These are phyloP conservation scores for Spodoptera exigua DNA, from an alignment of 2,888 invertebrate genomes.

Conservation along the genomic window DNA sequence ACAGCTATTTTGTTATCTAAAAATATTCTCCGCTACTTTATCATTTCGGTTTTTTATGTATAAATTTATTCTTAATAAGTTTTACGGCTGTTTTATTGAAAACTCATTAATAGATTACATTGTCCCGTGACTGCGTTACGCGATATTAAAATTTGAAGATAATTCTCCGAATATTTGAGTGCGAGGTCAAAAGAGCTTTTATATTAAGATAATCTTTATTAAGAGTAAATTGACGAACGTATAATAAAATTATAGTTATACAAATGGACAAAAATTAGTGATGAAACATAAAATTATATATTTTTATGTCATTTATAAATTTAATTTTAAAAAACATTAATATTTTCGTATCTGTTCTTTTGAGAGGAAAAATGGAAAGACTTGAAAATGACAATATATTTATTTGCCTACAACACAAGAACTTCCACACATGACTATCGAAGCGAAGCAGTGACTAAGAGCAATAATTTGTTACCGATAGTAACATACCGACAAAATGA, in stretches of 20 bases:
- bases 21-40: slow-evolving; percentile 55
- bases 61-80: slow-evolving; percentile 36
- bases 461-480: slow-evolving; percentile 86
- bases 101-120: slow-evolving; percentile 42
- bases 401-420: slow-evolving; percentile 39
- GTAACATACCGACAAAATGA: slow-evolving; percentile 78
- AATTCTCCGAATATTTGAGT: slow-evolving; percentile 42
- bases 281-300: slow-evolving; percentile 12
- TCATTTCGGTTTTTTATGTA: slow-evolving; percentile 47
- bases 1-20: slow-evolving; percentile 55
- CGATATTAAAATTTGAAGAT: slow-evolving; percentile 40
- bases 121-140: slow-evolving; percentile 46
- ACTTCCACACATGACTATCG: slow-evolving; percentile 54
- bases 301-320: slow-evolving; percentile 23
- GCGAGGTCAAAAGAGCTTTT: slow-evolving; percentile 30
- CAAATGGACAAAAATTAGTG: slow-evolving; percentile 27
- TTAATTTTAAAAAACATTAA: slow-evolving; percentile 23
- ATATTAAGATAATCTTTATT: slow-evolving; percentile 50
- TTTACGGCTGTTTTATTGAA: slow-evolving; percentile 49
- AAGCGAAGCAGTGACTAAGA: slow-evolving; percentile 51
- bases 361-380: slow-evolving; percentile 24
- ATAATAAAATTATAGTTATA: slow-evolving; percentile 44
- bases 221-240: slow-evolving; percentile 44
- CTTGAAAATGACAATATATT: slow-evolving; percentile 42
- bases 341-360: background rate